A percentile compares a stretch with the other conserved stretches of the same genome.
Evolutionary conservation across 1,140 invertebrate species (phyloP).

Genomic region (Asobara japonica): DNA sequence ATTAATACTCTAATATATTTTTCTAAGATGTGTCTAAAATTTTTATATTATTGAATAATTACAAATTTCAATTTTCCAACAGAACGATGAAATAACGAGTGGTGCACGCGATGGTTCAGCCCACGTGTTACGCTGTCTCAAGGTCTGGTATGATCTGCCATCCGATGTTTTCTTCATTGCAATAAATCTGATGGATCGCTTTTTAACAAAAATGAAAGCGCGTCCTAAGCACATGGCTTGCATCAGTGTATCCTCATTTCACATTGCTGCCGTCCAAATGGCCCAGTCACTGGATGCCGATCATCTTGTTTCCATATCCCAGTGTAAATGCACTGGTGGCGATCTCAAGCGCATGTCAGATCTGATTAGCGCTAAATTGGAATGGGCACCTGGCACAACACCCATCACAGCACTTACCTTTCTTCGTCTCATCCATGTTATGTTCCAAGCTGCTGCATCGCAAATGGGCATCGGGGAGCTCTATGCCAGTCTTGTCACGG

Average conservation of each 20-base stretch:
- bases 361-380: conserved; percentile 76
- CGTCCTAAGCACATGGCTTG: conserved; percentile 76
- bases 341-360: conserved; percentile 80
- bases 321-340: conserved; percentile 79
- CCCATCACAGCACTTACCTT: conserved; percentile 75
- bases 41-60: neutral
- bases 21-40: too few species aligned
- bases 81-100: conserved; percentile 76
- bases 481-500: conserved; percentile 58
- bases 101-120: conserved; percentile 80
- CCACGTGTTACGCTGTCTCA: conserved; percentile 81
- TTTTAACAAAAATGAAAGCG: conserved; percentile 78
- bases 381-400: conserved; percentile 68
- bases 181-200: conserved; percentile 81
- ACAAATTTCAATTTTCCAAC: conserved; percentile 28
- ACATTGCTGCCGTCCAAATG: conserved; percentile 70
- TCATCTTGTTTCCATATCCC: conserved; percentile 70
- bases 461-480: conserved; percentile 65
- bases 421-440: conserved; percentile 72
- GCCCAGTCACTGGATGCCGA: conserved; percentile 56
- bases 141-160: conserved; percentile 84
- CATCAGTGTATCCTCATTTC: conserved; percentile 76
- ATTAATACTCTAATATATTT: too few species aligned
- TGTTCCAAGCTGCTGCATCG: conserved; percentile 68
- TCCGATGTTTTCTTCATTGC: conserved; percentile 80